Percentiles rank a stretch among this genome's conserved stretches.
Conservation (phyloP, 2,888 invertebrate genomes). For the Tiliacea citrago region DNA sequence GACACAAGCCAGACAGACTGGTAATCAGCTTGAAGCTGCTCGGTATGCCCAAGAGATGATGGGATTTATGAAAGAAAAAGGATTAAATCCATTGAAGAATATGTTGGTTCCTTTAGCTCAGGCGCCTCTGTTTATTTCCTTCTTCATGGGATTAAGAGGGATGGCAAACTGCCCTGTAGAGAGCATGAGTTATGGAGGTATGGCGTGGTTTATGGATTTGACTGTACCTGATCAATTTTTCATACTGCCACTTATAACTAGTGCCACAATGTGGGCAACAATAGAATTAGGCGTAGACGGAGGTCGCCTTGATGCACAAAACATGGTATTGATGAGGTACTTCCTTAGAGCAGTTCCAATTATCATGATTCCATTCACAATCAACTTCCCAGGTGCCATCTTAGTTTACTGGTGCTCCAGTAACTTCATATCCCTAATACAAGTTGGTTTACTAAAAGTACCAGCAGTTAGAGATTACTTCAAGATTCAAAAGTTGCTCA, state of each 20-base stretch:
- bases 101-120: slow-evolving; percentile 94
- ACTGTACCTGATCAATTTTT: slow-evolving; percentile 97
- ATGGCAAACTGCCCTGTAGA: slow-evolving; percentile 98
- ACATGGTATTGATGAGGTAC: slow-evolving; percentile 94
- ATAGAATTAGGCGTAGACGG: slow-evolving; percentile 96
- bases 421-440: slow-evolving; percentile 95
- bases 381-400: slow-evolving; percentile 97
- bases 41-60: slow-evolving; percentile 94
- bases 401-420: slow-evolving; percentile 97
- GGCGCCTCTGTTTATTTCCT: slow-evolving; percentile 97
- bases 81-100: slow-evolving; percentile 95
- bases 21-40: slow-evolving; percentile 95
- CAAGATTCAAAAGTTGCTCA: slow-evolving; percentile 92
- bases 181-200: slow-evolving; percentile 96
- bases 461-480: slow-evolving; percentile 94
- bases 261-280: slow-evolving; percentile 95
- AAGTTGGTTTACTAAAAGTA: slow-evolving; percentile 94
- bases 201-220: slow-evolving; percentile 98
- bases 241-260: slow-evolving; percentile 96
- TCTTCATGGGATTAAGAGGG: slow-evolving; percentile 96
- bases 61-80: slow-evolving; percentile 95
- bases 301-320: slow-evolving; percentile 92
- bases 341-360: slow-evolving; percentile 94
- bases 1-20: slow-evolving; percentile 96
- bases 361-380: slow-evolving; percentile 95